Evolutionary conservation across 2,888 invertebrate species (phyloP).

Genomic region (Catocala nupta): DNA sequence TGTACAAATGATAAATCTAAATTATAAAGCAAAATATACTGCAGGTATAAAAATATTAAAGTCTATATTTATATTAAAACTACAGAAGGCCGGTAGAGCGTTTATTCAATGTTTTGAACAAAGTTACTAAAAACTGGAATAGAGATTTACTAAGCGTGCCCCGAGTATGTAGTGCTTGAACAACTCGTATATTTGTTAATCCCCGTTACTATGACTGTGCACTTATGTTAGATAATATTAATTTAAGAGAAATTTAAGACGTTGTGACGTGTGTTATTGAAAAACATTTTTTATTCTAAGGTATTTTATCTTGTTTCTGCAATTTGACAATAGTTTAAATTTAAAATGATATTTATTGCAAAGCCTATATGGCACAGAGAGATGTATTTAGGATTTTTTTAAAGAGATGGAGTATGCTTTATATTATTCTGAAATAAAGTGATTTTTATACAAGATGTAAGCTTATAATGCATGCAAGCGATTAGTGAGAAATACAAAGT

Average conservation of each 20-base stretch:
- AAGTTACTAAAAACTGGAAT: conserved; percentile 38
- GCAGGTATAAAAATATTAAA: conserved; percentile 9
- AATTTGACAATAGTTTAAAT: conserved; percentile 66
- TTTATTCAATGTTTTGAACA: conserved; percentile 38
- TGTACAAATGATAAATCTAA: conserved; percentile 34
- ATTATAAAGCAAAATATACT: conserved; percentile 8
- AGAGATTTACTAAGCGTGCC: conserved; percentile 17
- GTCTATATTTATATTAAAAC: conserved; percentile 26
- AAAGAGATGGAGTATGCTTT: conserved; percentile 40
- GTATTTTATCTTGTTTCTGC: conserved; percentile 57
- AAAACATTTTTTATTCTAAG: conserved; percentile 52
- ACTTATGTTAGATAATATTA: conserved; percentile 50
- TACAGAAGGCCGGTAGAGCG: conserved; percentile 3
- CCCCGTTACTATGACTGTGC: conserved; percentile 48
- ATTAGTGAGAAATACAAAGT: conserved; percentile 49
- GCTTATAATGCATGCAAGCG: conserved; percentile 52
- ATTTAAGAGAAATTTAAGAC: conserved; percentile 55
- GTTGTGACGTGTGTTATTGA: conserved; percentile 53
- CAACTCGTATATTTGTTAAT: conserved; percentile 32
- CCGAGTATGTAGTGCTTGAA: conserved; percentile 22
- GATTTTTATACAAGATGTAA: conserved; percentile 55
- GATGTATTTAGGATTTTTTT: conserved; percentile 45
- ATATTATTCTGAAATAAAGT: conserved; percentile 44
- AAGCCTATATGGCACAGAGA: conserved; percentile 48
- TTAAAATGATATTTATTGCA: conserved; percentile 51